Evolutionary conservation across 2,888 invertebrate genomes (phyloP).

Genomic region (Hydrotaea cyrtoneurina): DNA sequence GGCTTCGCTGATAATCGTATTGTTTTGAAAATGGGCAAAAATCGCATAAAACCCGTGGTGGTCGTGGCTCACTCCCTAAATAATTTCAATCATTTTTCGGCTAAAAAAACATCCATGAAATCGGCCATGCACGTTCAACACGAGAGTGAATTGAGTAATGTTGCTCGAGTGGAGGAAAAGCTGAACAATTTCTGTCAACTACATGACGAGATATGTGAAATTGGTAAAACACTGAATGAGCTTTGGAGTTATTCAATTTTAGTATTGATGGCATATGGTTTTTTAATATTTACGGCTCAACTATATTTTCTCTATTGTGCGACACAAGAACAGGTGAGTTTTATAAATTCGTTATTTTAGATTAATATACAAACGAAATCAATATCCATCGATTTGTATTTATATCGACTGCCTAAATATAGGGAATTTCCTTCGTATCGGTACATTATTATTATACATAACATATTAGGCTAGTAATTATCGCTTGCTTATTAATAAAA

Average conservation of each 20-base stretch:
- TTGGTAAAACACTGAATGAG: conserved; percentile 79
- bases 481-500: no score
- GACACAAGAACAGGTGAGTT: conserved; percentile 76
- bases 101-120: conserved; percentile 9
- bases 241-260: conserved; percentile 80
- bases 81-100: conserved; percentile 49
- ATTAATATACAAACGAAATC: no score
- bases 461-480: no score
- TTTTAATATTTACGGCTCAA: conserved; percentile 80
- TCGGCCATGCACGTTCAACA: conserved; percentile 69
- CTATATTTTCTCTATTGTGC: conserved; percentile 80
- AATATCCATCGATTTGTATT: no score
- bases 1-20: conserved; percentile 35
- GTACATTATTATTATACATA: no score
- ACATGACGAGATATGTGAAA: conserved; percentile 81
- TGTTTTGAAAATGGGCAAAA: conserved; percentile 41
- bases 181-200: conserved; percentile 79
- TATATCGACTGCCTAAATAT: no score
- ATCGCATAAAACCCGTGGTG: conserved; percentile 45
- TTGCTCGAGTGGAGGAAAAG: conserved; percentile 77
- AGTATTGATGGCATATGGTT: conserved; percentile 80
- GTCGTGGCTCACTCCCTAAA: conserved; percentile 39
- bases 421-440: no score
- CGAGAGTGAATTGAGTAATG: conserved; percentile 76
- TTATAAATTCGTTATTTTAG: no score